Conservation (phyloP, 2,113 vertebrate genomes). For the Monarcha castaneiventris region DNA sequence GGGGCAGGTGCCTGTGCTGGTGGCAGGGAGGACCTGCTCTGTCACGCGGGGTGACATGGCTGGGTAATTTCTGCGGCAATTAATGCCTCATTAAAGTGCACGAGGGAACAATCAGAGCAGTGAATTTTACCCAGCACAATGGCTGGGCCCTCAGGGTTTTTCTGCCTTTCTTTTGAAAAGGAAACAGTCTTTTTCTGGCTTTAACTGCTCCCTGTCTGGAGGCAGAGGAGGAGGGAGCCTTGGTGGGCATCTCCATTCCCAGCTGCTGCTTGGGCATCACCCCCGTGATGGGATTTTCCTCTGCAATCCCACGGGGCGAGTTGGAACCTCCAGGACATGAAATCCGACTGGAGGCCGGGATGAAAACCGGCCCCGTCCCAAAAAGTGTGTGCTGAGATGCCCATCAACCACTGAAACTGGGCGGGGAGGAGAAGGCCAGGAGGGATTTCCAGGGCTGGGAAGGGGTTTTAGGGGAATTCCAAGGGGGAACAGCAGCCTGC, state of each 20-base stretch:
- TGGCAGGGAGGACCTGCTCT: neutral
- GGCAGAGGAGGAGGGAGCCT: neutral
- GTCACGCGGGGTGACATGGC: neutral
- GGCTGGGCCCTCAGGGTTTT: neutral
- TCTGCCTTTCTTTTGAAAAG: neutral
- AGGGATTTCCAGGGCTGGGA: neutral
- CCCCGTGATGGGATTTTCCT: neutral
- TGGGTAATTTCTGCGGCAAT: slow-evolving; percentile 32
- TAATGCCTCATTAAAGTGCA: slow-evolving; percentile 50
- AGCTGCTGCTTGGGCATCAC: neutral
- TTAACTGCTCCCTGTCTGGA: neutral
- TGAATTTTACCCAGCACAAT: slow-evolving; percentile 3
- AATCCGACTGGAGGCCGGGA: too few species aligned
- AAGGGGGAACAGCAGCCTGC: neutral
- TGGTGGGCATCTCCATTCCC: neutral
- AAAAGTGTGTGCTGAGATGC: accelerated
- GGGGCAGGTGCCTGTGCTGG: neutral
- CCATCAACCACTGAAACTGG: accelerated
- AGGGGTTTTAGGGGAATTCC: neutral
- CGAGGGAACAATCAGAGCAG: slow-evolving; percentile 20
- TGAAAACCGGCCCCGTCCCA: accelerated
- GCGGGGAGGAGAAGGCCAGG: neutral
- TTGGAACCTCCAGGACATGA: accelerated
- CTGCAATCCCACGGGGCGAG: accelerated
- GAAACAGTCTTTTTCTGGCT: slow-evolving; percentile 11